phyloP scores from a whole-genome alignment of 2,113 vertebrate species.

The Shinisaurus crocodilurus region DNA sequence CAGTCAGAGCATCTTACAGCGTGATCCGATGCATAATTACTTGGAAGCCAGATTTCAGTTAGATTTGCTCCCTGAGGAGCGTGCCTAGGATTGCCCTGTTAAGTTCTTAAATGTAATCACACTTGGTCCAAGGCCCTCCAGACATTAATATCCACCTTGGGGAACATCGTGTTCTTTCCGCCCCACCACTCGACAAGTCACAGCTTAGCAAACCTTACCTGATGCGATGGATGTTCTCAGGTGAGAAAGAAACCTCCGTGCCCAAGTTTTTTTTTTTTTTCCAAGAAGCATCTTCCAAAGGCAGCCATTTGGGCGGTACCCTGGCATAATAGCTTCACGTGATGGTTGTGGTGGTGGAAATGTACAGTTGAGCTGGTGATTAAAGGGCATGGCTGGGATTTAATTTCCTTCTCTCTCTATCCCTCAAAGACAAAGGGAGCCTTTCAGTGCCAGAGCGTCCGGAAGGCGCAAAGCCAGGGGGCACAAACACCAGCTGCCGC shows the following conservation, averaged over 20 bases:
- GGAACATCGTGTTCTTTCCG: too few relatives aligned
- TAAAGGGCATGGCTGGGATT: not conserved
- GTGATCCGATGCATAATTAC: too few relatives aligned
- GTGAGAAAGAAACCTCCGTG: not conserved
- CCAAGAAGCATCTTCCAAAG: not conserved
- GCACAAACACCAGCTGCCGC: not conserved
- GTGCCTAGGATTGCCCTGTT: not conserved
- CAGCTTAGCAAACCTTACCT: not conserved
- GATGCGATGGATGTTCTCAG: not conserved
- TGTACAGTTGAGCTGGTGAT: not conserved
- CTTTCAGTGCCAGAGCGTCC: not conserved
- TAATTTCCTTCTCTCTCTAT: not conserved
- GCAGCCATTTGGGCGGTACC: not conserved
- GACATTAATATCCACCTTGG: not conserved
- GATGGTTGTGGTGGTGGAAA: too few relatives aligned
- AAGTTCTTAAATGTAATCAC: too few relatives aligned
- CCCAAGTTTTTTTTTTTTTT: not conserved
- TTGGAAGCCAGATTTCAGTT: too few relatives aligned
- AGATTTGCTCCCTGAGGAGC: too few relatives aligned
- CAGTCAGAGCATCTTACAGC: too few relatives aligned
- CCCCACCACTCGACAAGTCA: not conserved
- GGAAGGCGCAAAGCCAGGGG: not conserved
- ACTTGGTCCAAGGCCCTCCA: not conserved
- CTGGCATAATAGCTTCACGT: not conserved
- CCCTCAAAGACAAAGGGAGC: not conserved